Evolutionary conservation across 1,140 invertebrate genomes (phyloP).

Genomic region (Pogonognathellus flavescens): DNA sequence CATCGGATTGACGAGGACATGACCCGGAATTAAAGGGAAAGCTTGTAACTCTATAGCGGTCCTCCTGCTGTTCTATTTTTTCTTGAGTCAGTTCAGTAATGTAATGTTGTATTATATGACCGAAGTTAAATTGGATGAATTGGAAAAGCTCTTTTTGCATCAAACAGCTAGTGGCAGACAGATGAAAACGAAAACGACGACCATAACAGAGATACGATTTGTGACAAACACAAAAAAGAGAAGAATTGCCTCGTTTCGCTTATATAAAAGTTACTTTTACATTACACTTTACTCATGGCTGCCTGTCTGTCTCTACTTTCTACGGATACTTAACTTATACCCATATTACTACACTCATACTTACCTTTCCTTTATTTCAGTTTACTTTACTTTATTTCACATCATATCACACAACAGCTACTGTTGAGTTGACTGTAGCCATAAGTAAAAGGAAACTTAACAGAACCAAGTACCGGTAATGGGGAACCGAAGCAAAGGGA

Average conservation of each 20-base stretch:
- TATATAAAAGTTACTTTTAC: slow-evolving; percentile 50
- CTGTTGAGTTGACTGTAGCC: background rate
- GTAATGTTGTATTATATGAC: slow-evolving; percentile 33
- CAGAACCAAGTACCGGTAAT: slow-evolving; percentile 19
- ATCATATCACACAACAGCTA: slow-evolving; percentile 33
- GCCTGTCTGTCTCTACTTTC: slow-evolving; percentile 13
- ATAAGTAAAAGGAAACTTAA: slow-evolving; percentile 25
- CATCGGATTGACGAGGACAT: slow-evolving; percentile 41
- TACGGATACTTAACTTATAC: background rate
- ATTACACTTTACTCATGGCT: background rate
- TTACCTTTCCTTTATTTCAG: slow-evolving; percentile 37
- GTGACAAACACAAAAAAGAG: slow-evolving; percentile 23
- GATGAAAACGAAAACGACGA: slow-evolving; percentile 28
- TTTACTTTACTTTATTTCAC: slow-evolving; percentile 22
- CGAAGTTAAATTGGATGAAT: slow-evolving; percentile 38
- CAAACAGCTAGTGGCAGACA: background rate
- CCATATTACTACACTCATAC: background rate
- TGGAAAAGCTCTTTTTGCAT: slow-evolving; percentile 17
- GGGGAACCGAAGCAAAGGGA: slow-evolving; percentile 17
- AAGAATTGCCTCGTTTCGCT: slow-evolving; percentile 45
- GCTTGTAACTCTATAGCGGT: slow-evolving; percentile 35
- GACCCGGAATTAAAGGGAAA: slow-evolving; percentile 31
- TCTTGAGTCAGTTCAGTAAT: background rate
- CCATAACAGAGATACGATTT: slow-evolving; percentile 33
- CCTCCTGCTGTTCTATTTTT: background rate